A percentile compares a stretch with the other conserved stretches of the same genome.
phyloP scores from a whole-genome alignment of 2,888 invertebrate genomes.

The Esperia sulphurella region DNA sequence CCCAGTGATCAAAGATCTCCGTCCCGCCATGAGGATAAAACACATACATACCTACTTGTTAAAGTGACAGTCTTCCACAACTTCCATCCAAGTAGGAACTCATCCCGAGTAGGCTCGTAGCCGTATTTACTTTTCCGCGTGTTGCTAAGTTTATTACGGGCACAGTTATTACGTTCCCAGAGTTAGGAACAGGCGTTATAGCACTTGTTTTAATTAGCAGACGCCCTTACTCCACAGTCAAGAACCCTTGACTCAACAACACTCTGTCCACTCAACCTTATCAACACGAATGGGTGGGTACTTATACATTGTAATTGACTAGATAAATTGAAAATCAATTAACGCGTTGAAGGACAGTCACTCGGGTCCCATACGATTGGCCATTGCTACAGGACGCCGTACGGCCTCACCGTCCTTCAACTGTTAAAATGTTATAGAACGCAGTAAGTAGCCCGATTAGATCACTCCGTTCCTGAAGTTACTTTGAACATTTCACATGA shows the following conservation, averaged over 20 bases:
- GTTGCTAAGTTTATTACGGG: slow-evolving; percentile 10
- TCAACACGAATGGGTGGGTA: neutral
- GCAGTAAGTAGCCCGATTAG: too few species aligned
- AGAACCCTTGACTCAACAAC: neutral
- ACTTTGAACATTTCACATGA: too few species aligned
- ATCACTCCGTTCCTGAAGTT: too few species aligned
- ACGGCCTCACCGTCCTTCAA: too few species aligned
- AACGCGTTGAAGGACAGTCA: too few species aligned
- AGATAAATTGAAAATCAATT: neutral
- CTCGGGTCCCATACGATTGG: too few species aligned
- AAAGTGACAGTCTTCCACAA: neutral
- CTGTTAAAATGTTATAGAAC: too few species aligned
- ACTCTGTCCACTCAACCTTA: neutral
- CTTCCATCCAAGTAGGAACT: neutral
- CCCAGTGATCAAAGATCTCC: too few species aligned
- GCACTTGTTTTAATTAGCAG: slow-evolving; percentile 18
- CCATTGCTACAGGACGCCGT: too few species aligned
- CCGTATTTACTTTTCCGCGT: slow-evolving; percentile 6
- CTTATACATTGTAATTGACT: neutral
- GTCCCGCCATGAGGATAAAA: neutral
- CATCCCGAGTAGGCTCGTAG: neutral
- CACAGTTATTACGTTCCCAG: slow-evolving; percentile 12
- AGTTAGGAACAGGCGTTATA: slow-evolving; percentile 13
- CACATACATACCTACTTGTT: neutral
- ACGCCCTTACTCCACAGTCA: neutral